Evolutionary conservation across 2,113 vertebrate genomes (phyloP).

Genomic region (Brachypodius melanocephalos): DNA sequence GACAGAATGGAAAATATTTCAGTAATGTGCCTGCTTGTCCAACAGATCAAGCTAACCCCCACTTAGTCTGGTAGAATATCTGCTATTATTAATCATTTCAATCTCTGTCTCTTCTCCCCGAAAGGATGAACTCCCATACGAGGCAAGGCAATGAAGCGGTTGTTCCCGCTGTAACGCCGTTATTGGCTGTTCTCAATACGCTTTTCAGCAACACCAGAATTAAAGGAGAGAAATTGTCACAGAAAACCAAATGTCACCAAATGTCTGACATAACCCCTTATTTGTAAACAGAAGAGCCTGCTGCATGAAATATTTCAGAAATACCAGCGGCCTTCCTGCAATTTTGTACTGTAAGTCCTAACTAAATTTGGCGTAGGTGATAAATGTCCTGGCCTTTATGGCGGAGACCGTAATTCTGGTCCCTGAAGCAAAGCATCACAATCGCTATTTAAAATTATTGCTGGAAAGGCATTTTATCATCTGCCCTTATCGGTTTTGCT

Average conservation of each 20-base stretch:
- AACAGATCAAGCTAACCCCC: not conserved
- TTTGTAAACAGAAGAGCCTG: slow-evolving; percentile 75
- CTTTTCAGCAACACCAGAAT: slow-evolving; percentile 16
- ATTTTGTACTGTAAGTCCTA: slow-evolving; percentile 52
- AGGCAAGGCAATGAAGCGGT: slow-evolving; percentile 35
- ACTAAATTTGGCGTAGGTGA: slow-evolving; percentile 52
- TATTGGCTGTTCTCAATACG: slow-evolving; percentile 2
- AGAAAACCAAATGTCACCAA: slow-evolving; percentile 70
- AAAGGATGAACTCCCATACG: not conserved
- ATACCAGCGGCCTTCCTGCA: slow-evolving; percentile 62
- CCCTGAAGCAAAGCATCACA: slow-evolving; percentile 60
- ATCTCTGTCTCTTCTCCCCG: not conserved
- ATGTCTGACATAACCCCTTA: slow-evolving; percentile 74
- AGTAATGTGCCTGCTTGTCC: not conserved
- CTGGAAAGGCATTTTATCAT: slow-evolving; percentile 59
- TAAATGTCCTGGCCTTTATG: slow-evolving; percentile 66
- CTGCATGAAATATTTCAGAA: slow-evolving; percentile 59
- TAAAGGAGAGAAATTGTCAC: slow-evolving; percentile 64
- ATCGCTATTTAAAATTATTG: slow-evolving; percentile 52
- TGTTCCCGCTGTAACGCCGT: not conserved
- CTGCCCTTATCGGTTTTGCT: slow-evolving; percentile 36
- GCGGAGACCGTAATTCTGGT: slow-evolving; percentile 53
- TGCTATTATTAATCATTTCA: not conserved
- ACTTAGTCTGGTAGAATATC: not conserved
- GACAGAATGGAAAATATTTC: not conserved